These are phyloP conservation scores for Linyphia triangularis DNA, from an alignment of 2,888 invertebrate species.

Conservation along the genomic window DNA sequence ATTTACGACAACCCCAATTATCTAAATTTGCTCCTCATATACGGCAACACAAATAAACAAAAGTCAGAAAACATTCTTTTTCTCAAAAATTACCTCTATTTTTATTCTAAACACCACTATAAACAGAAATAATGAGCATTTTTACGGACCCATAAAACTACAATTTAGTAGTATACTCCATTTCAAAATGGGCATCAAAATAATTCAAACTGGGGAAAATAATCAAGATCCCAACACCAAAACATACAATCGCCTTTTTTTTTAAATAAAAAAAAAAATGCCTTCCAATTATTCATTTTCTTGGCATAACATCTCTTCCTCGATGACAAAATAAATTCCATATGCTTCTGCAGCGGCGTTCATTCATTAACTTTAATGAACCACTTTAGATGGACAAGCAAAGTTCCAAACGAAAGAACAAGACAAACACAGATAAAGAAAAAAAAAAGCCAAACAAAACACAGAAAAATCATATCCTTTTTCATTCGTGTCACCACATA, in stretches of 20 bases:
- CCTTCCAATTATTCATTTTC: conserved; percentile 26
- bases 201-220: background rate
- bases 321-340: background rate
- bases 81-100: no score
- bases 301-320: background rate
- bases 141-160: no score
- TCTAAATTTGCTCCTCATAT: no score
- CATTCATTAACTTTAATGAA: conserved; percentile 70
- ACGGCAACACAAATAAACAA: no score
- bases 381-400: conserved; percentile 67
- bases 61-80: no score
- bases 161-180: background rate
- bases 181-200: background rate
- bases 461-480: conserved; percentile 43
- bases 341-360: background rate
- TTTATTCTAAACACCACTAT: no score
- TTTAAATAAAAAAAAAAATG: conserved; percentile 9
- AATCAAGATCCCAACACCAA: background rate
- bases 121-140: no score
- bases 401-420: background rate
- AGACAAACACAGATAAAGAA: background rate
- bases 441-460: background rate
- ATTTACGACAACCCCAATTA: no score
- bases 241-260: no score
- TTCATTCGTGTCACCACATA: conserved; percentile 51